These are phyloP conservation scores for Lasioglossum villosulum DNA, from an alignment of 2,888 invertebrate genomes.

Conservation along the genomic window DNA sequence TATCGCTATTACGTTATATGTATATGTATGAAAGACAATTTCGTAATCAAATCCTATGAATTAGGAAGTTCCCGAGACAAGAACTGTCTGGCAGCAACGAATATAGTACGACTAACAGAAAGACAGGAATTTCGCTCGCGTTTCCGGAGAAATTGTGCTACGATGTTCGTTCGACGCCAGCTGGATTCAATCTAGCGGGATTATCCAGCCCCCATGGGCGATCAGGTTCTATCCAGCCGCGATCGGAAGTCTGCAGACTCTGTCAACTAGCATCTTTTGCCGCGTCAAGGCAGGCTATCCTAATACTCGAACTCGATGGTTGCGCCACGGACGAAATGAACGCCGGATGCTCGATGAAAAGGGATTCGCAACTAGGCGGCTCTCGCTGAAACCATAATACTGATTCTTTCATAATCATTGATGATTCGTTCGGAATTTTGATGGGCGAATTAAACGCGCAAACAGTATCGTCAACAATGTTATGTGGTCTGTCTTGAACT, in stretches of 20 bases:
- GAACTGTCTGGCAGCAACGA: neutral
- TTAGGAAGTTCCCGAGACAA: no score
- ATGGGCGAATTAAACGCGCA: neutral
- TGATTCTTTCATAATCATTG: neutral
- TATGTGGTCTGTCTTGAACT: no score
- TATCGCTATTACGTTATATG: no score
- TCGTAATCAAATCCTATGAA: neutral
- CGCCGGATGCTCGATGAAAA: neutral
- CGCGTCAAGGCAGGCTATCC: slow-evolving; percentile 16
- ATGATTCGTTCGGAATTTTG: neutral
- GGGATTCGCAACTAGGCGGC: neutral
- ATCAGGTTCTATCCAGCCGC: slow-evolving; percentile 32
- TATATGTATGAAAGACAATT: neutral
- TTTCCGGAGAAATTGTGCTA: neutral
- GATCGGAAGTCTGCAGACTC: slow-evolving; percentile 44
- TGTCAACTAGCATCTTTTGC: slow-evolving; percentile 57
- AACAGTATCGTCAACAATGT: no score
- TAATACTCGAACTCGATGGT: slow-evolving; percentile 42
- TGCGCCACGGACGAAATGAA: slow-evolving; percentile 27
- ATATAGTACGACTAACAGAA: neutral
- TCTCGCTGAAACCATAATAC: neutral
- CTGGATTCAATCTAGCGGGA: slow-evolving; percentile 78
- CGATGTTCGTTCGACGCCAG: slow-evolving; percentile 27
- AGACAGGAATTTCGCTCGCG: neutral
- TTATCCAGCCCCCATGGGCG: slow-evolving; percentile 65